A percentile compares a stretch with the other conserved stretches of the same genome.
Evolutionary conservation across 2,113 vertebrate species (phyloP).

Genomic region (Rhabdornis inornatus): DNA sequence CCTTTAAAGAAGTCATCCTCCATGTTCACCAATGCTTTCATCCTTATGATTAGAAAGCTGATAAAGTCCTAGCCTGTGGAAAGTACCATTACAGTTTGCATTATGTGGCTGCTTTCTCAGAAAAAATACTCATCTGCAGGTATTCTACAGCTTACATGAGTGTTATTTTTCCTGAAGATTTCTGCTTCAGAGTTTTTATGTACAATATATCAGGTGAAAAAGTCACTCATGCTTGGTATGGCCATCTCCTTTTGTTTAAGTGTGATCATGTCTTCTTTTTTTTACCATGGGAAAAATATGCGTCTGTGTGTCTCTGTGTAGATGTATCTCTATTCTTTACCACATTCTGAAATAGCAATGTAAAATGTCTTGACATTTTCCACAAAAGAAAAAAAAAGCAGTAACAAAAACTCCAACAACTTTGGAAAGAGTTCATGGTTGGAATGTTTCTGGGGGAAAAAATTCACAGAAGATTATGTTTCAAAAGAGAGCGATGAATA

Average conservation of each 20-base stretch:
- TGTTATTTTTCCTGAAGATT: background rate
- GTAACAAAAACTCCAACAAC: background rate
- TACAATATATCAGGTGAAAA: background rate
- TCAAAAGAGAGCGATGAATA: constrained; percentile 22
- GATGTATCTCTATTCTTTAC: background rate
- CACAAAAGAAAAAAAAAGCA: background rate
- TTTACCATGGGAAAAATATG: background rate
- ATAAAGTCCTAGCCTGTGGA: background rate
- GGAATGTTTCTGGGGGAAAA: background rate
- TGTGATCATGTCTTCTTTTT: background rate
- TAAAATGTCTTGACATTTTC: constrained; percentile 18
- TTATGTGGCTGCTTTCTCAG: background rate
- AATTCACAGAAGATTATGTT: background rate
- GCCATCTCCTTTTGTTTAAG: background rate
- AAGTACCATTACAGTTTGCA: background rate
- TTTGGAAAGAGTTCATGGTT: background rate
- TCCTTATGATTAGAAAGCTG: background rate
- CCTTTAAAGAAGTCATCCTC: background rate
- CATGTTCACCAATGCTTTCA: background rate
- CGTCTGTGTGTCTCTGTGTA: background rate
- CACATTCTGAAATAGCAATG: constrained; percentile 2
- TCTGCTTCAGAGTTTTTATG: background rate
- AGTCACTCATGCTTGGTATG: background rate
- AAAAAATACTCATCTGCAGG: background rate
- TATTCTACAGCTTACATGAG: background rate